Percentiles rank a stretch among this genome's conserved stretches.
phyloP scores from a whole-genome alignment of 2,113 vertebrate species.

The Caracal caracal region DNA sequence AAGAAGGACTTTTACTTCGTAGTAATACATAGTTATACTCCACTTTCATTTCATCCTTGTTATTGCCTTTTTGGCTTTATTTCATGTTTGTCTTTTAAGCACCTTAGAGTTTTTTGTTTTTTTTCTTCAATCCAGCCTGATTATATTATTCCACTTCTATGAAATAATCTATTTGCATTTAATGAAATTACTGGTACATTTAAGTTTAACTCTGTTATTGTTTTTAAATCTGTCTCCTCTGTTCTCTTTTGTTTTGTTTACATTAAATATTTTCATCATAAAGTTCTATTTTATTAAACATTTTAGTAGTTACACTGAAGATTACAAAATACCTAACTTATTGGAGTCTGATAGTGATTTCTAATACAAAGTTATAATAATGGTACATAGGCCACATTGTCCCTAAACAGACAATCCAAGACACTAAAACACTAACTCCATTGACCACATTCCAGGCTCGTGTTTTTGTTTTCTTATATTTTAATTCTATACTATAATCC shows the following conservation, averaged over 20 bases:
- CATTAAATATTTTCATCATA: neutral
- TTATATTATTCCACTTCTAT: neutral
- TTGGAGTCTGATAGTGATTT: neutral
- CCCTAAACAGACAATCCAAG: neutral
- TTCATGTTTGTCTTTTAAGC: neutral
- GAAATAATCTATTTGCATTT: neutral
- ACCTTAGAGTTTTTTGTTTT: neutral
- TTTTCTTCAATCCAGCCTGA: neutral
- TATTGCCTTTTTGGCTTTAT: neutral
- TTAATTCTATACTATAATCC: neutral
- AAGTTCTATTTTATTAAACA: neutral
- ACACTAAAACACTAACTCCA: neutral
- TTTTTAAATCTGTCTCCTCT: neutral
- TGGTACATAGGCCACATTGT: neutral
- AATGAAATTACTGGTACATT: neutral
- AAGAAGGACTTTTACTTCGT: neutral
- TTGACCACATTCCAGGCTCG: neutral
- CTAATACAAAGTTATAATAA: neutral
- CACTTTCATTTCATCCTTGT: neutral
- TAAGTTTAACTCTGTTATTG: neutral
- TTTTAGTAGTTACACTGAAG: neutral
- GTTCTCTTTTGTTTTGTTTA: neutral
- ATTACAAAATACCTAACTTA: neutral
- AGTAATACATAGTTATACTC: neutral
- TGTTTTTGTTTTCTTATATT: neutral